A percentile compares a stretch with the other conserved stretches of the same genome.
These are phyloP conservation scores for Protosalanx chinensis DNA, from an alignment of 2,797 vertebrate species.

Conservation along the genomic window DNA sequence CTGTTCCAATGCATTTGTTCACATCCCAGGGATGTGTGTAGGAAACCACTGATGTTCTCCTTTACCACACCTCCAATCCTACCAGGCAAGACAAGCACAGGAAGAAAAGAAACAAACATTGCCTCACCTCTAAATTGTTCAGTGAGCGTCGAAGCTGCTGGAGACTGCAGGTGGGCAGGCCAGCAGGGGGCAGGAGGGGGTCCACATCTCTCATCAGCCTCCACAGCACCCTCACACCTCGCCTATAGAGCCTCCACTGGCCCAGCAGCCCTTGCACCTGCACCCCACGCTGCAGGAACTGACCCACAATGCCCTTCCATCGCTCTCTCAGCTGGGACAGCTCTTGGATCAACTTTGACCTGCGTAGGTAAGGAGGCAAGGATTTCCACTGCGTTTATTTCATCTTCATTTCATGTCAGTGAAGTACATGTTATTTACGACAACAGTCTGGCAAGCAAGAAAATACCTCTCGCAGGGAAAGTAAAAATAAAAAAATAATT, in stretches of 20 bases:
- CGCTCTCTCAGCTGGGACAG: constrained; percentile 65
- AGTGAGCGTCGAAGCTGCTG: constrained; percentile 62
- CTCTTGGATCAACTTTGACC: constrained; percentile 72
- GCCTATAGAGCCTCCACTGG: constrained; percentile 70
- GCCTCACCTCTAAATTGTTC: constrained; percentile 73
- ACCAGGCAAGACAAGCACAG: too few species aligned
- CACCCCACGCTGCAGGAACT: constrained; percentile 57
- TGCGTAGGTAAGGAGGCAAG: constrained; percentile 43
- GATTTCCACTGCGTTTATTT: neutral
- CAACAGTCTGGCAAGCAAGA: too few species aligned
- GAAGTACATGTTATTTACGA: too few species aligned
- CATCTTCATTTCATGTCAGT: neutral
- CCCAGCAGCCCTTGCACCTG: constrained; percentile 55
- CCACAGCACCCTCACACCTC: constrained; percentile 61
- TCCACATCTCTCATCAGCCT: constrained; percentile 66
- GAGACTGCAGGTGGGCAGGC: constrained; percentile 55
- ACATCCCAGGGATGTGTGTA: too few species aligned
- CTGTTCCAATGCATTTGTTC: too few species aligned
- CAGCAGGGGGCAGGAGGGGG: constrained; percentile 61
- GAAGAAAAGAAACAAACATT: neutral
- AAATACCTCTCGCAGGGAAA: too few species aligned
- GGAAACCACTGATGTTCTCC: too few species aligned
- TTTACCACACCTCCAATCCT: too few species aligned
- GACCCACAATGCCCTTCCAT: constrained; percentile 70
- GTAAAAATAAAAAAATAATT: too few species aligned